A percentile compares a stretch with the other conserved stretches of the same genome.
phyloP scores from a whole-genome alignment of 2,888 invertebrate species.

The Spodoptera picta region DNA sequence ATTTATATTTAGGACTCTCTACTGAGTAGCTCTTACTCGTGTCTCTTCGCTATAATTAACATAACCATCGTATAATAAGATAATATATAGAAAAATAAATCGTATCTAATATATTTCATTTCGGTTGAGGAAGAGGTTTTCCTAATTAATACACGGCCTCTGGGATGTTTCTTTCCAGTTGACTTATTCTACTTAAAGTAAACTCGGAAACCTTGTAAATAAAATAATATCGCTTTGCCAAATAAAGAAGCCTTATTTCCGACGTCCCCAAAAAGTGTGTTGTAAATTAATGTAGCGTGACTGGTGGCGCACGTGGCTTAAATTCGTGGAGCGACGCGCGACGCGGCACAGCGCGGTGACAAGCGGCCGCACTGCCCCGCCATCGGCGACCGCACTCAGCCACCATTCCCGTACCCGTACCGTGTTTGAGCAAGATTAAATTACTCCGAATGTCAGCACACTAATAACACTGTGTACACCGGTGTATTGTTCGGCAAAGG shows the following conservation, averaged over 20 bases:
- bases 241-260: slow-evolving; percentile 61
- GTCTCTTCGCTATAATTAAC: too few species aligned
- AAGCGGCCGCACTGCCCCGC: slow-evolving; percentile 32
- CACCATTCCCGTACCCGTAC: slow-evolving; percentile 31
- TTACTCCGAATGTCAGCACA: slow-evolving; percentile 72
- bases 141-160: slow-evolving; percentile 43
- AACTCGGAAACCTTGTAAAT: slow-evolving; percentile 50
- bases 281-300: slow-evolving; percentile 63
- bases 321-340: slow-evolving; percentile 24
- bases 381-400: slow-evolving; percentile 56
- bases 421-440: slow-evolving; percentile 75
- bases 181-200: slow-evolving; percentile 47
- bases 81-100: slow-evolving; percentile 12
- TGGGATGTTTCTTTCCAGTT: slow-evolving; percentile 50
- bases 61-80: neutral
- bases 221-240: slow-evolving; percentile 54
- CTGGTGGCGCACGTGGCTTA: slow-evolving; percentile 45
- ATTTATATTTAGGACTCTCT: too few species aligned
- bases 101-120: slow-evolving; percentile 29
- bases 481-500: slow-evolving; percentile 57
- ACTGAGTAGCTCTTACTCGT: too few species aligned
- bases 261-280: slow-evolving; percentile 55
- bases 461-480: slow-evolving; percentile 60
- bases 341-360: slow-evolving; percentile 20
- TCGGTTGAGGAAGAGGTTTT: slow-evolving; percentile 42